These are phyloP conservation scores for Luidia sarsii DNA, from an alignment of 53 echinoderm and acorn worm genomes.

Conservation along the genomic window DNA sequence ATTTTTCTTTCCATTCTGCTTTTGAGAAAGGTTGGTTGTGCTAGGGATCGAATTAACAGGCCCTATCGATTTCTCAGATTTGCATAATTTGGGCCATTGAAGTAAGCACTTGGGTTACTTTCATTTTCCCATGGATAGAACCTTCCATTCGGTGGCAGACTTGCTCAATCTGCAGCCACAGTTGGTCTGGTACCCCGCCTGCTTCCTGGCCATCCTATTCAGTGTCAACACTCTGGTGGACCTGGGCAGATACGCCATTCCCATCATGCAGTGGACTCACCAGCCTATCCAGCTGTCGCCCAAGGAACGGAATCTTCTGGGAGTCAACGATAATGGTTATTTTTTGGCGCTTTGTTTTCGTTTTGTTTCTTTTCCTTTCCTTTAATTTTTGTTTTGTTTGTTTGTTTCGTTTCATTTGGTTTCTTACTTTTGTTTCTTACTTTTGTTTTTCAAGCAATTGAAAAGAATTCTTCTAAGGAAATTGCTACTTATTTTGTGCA, in stretches of 20 bases:
- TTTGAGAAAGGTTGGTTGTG: too few relatives aligned
- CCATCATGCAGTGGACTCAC: constrained; percentile 72
- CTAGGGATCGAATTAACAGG: too few relatives aligned
- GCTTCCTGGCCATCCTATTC: constrained; percentile 77
- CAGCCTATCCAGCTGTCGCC: constrained; percentile 84
- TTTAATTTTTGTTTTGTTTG: too few relatives aligned
- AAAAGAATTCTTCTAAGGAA: background rate
- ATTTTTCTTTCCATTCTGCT: too few relatives aligned
- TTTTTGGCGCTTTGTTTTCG: too few relatives aligned
- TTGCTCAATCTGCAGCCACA: constrained; percentile 76
- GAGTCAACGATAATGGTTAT: constrained; percentile 93
- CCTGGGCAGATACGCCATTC: constrained; percentile 69
- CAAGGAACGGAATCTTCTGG: constrained; percentile 71
- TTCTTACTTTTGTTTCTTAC: too few relatives aligned
- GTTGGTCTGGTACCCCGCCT: constrained; percentile 81
- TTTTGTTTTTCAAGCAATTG: background rate
- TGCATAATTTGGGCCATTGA: too few relatives aligned
- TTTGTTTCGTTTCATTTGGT: too few relatives aligned
- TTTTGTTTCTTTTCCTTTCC: too few relatives aligned
- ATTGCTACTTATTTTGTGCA: too few relatives aligned
- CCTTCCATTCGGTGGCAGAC: constrained; percentile 63
- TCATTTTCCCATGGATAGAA: constrained; percentile 47
- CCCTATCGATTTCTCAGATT: too few relatives aligned
- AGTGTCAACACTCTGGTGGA: constrained; percentile 81
- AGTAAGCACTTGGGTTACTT: too few relatives aligned